phyloP scores from a whole-genome alignment of 2,888 invertebrate species.

The Eremobia ochroleuca region DNA sequence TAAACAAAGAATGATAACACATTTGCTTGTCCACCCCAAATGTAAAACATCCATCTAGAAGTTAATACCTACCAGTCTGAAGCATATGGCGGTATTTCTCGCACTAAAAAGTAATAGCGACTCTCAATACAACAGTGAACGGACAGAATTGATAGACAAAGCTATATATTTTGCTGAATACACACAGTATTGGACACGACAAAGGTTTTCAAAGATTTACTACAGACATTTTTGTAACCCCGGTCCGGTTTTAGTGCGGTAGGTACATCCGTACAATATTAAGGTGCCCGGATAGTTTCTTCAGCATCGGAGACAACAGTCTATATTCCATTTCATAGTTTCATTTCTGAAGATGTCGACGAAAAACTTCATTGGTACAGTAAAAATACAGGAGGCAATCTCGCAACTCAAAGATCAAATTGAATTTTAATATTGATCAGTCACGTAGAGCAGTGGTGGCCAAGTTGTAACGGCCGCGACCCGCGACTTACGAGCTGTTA shows the following conservation, averaged over 20 bases:
- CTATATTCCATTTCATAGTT: neutral
- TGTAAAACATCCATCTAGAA: conserved; percentile 21
- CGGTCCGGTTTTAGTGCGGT: conserved; percentile 49
- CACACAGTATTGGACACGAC: conserved; percentile 42
- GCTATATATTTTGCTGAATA: conserved; percentile 44
- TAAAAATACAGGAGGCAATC: neutral
- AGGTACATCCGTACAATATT: conserved; percentile 45
- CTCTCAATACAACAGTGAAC: conserved; percentile 29
- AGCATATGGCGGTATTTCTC: conserved; percentile 14
- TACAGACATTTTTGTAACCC: conserved; percentile 39
- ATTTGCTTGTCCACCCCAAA: conserved; percentile 14
- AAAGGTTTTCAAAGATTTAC: conserved; percentile 61
- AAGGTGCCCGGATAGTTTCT: conserved; percentile 25
- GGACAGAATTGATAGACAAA: conserved; percentile 48
- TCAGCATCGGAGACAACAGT: neutral
- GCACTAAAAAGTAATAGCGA: conserved; percentile 28
- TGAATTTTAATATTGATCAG: conserved; percentile 26
- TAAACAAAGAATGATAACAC: conserved; percentile 12
- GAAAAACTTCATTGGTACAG: neutral
- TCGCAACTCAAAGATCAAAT: conserved; percentile 33
- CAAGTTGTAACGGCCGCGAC: too few species aligned
- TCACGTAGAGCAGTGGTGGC: too few species aligned
- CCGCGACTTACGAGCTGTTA: too few species aligned
- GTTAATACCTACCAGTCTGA: neutral
- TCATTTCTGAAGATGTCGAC: neutral